A percentile compares a stretch with the other conserved stretches of the same genome.
Conservation (phyloP, 2,797 vertebrate species). For the Remorina albescens region DNA sequence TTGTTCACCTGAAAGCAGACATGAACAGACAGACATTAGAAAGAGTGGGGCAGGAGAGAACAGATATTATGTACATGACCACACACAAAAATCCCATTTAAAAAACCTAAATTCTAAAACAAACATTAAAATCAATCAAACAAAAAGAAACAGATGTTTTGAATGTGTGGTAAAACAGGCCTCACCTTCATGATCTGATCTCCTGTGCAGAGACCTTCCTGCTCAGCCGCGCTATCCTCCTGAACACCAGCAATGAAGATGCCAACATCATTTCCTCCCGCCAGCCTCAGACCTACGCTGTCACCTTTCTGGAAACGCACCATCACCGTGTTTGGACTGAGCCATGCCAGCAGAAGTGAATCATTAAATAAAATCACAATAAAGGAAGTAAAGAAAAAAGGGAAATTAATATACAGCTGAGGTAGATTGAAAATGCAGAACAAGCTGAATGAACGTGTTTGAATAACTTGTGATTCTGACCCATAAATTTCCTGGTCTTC, state of each 20-base stretch:
- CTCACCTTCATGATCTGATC: conserved; percentile 97
- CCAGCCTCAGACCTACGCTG: conserved; percentile 93
- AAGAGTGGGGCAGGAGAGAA: not conserved
- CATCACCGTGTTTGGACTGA: conserved; percentile 93
- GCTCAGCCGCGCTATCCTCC: conserved; percentile 94
- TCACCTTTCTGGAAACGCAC: conserved; percentile 95
- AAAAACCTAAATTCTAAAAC: too few relatives aligned
- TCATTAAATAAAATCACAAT: too few relatives aligned
- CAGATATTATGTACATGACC: not conserved
- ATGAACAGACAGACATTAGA: not conserved
- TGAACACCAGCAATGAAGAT: conserved; percentile 97
- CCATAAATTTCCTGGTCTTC: conserved; percentile 95
- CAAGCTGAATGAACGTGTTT: not conserved
- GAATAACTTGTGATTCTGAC: conserved; percentile 72
- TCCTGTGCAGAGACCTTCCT: conserved; percentile 91
- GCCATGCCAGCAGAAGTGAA: not conserved
- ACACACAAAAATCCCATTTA: not conserved
- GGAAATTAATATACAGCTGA: not conserved
- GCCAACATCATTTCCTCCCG: conserved; percentile 97
- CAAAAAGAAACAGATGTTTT: not conserved
- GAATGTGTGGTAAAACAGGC: not conserved
- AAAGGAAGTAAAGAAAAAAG: too few relatives aligned
- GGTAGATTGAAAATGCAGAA: not conserved
- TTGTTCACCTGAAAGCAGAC: conserved; percentile 88
- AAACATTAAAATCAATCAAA: too few relatives aligned